These are phyloP conservation scores for Sinotaia quadrata DNA, from an alignment of 2,888 invertebrate species.

Conservation along the genomic window DNA sequence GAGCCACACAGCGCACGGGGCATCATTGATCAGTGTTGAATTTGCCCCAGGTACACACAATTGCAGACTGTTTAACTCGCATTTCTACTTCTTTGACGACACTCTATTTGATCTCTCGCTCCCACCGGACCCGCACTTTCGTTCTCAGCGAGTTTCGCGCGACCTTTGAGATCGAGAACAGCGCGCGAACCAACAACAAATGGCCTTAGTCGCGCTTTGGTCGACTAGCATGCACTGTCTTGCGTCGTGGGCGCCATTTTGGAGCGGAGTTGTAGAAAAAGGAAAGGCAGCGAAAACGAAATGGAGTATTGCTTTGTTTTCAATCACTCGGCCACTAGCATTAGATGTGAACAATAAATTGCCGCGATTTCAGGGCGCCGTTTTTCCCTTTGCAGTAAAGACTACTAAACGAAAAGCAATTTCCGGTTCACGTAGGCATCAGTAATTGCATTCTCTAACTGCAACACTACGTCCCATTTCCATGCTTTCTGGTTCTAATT, in stretches of 20 bases:
- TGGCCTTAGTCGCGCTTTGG: background rate
- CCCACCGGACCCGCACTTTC: background rate
- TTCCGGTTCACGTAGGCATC: too few species aligned
- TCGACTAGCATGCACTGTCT: background rate
- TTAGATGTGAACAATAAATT: background rate
- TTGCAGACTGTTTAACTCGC: conserved; percentile 1
- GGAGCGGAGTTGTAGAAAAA: background rate
- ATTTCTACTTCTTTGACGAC: background rate
- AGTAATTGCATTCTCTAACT: too few species aligned
- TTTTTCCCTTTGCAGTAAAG: too few species aligned
- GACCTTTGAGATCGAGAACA: background rate
- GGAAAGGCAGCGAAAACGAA: background rate
- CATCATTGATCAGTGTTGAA: background rate
- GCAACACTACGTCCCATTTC: too few species aligned
- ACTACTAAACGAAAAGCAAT: too few species aligned
- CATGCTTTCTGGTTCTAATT: too few species aligned
- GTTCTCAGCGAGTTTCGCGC: background rate
- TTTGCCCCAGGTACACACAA: background rate
- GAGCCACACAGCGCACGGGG: background rate
- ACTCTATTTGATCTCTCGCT: background rate
- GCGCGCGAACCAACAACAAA: background rate
- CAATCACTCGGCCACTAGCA: background rate
- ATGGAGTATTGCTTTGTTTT: background rate
- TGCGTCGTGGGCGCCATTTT: conserved; percentile 2
- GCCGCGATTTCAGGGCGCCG: background rate